Base-by-base conservation (phyloP, 2,888 invertebrate species). In the Chaitophorus viminalis region DNA sequence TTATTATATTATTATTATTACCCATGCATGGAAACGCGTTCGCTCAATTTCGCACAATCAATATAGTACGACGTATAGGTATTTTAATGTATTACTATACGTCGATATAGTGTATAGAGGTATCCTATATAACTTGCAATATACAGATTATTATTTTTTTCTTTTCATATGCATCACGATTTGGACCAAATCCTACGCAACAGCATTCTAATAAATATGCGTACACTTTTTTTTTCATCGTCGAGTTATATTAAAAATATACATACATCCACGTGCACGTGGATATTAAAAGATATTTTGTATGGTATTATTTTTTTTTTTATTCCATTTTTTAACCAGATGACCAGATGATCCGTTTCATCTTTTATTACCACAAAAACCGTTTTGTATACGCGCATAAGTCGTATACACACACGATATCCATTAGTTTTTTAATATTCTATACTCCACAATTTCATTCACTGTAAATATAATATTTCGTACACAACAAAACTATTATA, bases 331-430 rank as follows among this genome's bases (percentile, higher is more conserved):
- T 46, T 17, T 39, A 25, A 46, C 65, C n/a, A 84, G 39, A 84
- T 76, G 31, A 84, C 75, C 83, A 46, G n/a, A n/a, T 76, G 76
- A 84, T 76, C 75, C 39, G 75, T 76, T 84, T 84, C 29, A 4
- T 29, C n/a, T 74, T 39, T 75, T 60, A 74, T 70, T 72, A 8
- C 60, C 60, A 39, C 39, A 33, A 60, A 8, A 39, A 36, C 74
- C 33, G 18, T 52, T 74, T 74, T 33, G 25, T 46, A 76, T 3
- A 39, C 29, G 4, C 70, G 14, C 3, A n/a, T 54, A 33, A 82
- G 33, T 54, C 33, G n/a, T 33, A 36, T 1, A 29, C 75, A 14
- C 39, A 11, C 11, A 31, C 65, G 4, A 82, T 25, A 31, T n/a
- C 17, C 29, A 54, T 82, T 74, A 8, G 8, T 79, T 36, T 33